These are phyloP conservation scores for Mesoclemmys tuberculata DNA, from an alignment of 2,113 vertebrate species.

Conservation along the genomic window DNA sequence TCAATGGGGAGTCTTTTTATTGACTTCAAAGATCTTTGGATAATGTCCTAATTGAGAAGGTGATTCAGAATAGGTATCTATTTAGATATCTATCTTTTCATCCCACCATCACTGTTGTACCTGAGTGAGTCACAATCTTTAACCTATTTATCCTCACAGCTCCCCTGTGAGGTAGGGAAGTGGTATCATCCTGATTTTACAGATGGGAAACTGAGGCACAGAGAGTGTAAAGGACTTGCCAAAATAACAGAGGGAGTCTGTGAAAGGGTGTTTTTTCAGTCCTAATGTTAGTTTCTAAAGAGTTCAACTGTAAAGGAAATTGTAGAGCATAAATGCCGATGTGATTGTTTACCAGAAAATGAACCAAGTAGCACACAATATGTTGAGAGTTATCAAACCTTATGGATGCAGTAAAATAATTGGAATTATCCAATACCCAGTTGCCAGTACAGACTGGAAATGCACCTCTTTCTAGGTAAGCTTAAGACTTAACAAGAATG, in stretches of 20 bases:
- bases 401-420: not conserved
- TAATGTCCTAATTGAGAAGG: not conserved
- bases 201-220: not conserved
- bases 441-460: not conserved
- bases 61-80: not conserved
- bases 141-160: not conserved
- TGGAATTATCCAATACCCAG: not conserved
- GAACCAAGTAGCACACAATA: not conserved
- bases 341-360: not conserved
- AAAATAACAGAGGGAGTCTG: not conserved
- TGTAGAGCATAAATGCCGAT: not conserved
- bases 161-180: not conserved
- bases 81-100: not conserved
- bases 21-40: not conserved
- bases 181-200: not conserved
- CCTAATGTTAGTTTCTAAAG: not conserved
- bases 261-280: not conserved
- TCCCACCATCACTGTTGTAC: not conserved
- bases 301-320: not conserved
- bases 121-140: not conserved
- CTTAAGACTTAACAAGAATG: not conserved
- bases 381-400: not conserved
- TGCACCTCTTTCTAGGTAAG: accelerated
- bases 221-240: not conserved
- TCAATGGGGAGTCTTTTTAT: not conserved